phyloP scores from a whole-genome alignment of 1,140 invertebrate genomes.

The Drosophila ercepeae region DNA sequence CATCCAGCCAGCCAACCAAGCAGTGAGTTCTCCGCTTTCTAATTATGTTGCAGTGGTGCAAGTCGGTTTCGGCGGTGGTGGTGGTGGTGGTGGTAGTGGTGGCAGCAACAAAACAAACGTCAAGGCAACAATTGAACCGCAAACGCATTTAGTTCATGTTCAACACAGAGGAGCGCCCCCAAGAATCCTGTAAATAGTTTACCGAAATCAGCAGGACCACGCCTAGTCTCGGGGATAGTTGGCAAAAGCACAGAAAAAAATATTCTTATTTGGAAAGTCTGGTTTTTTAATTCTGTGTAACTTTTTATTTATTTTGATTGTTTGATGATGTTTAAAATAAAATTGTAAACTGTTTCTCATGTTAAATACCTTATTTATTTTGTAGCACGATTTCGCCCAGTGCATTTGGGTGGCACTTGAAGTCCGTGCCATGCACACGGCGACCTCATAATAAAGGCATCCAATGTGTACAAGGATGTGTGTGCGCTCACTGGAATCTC shows the following conservation, averaged over 20 bases:
- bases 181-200: constrained; percentile 67
- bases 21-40: constrained; percentile 53
- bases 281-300: neutral
- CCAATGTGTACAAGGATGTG: constrained; percentile 17
- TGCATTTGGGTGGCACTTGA: constrained; percentile 14
- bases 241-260: neutral
- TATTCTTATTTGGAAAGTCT: neutral
- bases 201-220: constrained; percentile 42
- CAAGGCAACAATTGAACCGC: constrained; percentile 70
- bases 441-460: constrained; percentile 64
- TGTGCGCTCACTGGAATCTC: constrained; percentile 35
- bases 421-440: constrained; percentile 52
- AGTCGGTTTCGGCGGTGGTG: constrained; percentile 4
- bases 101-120: constrained; percentile 50
- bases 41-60: constrained; percentile 69
- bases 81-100: constrained; percentile 13
- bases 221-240: constrained; percentile 2
- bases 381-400: neutral
- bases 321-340: no score
- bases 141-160: constrained; percentile 69
- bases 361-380: neutral
- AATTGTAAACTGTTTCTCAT: no score
- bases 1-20: constrained; percentile 1
- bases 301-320: neutral
- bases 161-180: constrained; percentile 15